Evolutionary conservation across 2,797 vertebrate species (phyloP).

Genomic region (Anolis apletophallus): DNA sequence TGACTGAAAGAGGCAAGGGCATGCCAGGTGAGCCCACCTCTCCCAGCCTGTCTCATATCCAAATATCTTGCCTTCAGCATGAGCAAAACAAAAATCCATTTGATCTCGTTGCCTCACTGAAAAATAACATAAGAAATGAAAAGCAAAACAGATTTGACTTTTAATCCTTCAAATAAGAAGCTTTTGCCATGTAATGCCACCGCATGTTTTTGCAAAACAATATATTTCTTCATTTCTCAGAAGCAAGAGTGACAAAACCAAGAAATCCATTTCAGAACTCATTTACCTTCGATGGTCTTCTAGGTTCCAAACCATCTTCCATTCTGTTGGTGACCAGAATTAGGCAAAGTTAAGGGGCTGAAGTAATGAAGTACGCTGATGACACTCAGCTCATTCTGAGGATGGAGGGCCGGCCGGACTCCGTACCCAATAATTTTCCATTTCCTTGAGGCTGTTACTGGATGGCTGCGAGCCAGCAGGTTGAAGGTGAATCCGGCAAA

Average conservation of each 20-base stretch:
- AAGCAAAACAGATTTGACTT: conserved; percentile 72
- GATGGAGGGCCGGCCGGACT: too few species aligned
- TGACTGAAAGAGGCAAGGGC: background rate
- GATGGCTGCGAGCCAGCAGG: too few species aligned
- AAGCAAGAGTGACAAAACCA: conserved; percentile 51
- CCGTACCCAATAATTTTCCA: too few species aligned
- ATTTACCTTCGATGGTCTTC: conserved; percentile 40
- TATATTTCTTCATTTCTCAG: conserved; percentile 42
- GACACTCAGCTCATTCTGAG: too few species aligned
- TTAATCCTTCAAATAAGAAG: conserved; percentile 72
- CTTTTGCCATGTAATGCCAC: conserved; percentile 60
- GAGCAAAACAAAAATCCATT: conserved; percentile 48
- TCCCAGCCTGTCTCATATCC: conserved; percentile 46
- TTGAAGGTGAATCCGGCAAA: too few species aligned
- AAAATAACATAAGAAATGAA: conserved; percentile 36
- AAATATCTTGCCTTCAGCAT: conserved; percentile 28
- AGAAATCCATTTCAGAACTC: conserved; percentile 53
- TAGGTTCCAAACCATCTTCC: conserved; percentile 37
- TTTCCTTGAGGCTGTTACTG: too few species aligned
- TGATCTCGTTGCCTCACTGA: conserved; percentile 19
- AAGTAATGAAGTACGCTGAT: too few species aligned
- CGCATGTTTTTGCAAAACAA: conserved; percentile 54
- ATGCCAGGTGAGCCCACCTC: conserved; percentile 15
- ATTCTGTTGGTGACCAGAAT: conserved; percentile 25
- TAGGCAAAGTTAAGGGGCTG: background rate